Conservation (phyloP, 2,888 invertebrate species). For the Hyppa rectilinea region DNA sequence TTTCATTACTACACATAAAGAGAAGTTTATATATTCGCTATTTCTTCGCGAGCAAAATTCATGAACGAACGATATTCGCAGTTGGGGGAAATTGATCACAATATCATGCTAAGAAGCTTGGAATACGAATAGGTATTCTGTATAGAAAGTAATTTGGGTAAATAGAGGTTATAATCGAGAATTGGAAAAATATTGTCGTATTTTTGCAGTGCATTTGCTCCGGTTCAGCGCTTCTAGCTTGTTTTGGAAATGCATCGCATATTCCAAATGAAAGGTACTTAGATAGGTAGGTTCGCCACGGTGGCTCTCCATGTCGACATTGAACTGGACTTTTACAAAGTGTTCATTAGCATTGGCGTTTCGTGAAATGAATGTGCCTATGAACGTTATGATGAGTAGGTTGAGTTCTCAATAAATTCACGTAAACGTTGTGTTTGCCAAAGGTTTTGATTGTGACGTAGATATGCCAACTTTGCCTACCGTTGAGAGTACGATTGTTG, state of each 20-base stretch:
- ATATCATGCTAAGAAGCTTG: slow-evolving; percentile 36
- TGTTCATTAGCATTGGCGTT: background rate
- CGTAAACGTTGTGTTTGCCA: background rate
- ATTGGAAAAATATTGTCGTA: slow-evolving; percentile 11
- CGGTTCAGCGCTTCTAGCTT: background rate
- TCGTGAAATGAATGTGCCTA: background rate
- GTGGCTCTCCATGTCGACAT: background rate
- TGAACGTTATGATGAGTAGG: background rate
- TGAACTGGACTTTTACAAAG: background rate
- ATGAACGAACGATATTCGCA: slow-evolving; percentile 47
- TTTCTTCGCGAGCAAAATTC: slow-evolving; percentile 49
- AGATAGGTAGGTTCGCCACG: background rate
- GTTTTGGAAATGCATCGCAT: background rate
- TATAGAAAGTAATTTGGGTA: slow-evolving; percentile 26
- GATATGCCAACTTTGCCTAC: background rate
- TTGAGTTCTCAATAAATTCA: background rate
- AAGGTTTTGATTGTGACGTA: no score
- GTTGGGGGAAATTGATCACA: slow-evolving; percentile 50
- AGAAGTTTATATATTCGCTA: slow-evolving; percentile 48
- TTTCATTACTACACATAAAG: slow-evolving; percentile 52
- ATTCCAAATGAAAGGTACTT: background rate
- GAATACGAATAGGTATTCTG: slow-evolving; percentile 33
- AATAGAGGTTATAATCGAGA: slow-evolving; percentile 14
- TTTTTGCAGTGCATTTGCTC: background rate
- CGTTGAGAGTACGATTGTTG: background rate